phyloP scores from a whole-genome alignment of 1,140 invertebrate species.

The Glomeris maerens region DNA sequence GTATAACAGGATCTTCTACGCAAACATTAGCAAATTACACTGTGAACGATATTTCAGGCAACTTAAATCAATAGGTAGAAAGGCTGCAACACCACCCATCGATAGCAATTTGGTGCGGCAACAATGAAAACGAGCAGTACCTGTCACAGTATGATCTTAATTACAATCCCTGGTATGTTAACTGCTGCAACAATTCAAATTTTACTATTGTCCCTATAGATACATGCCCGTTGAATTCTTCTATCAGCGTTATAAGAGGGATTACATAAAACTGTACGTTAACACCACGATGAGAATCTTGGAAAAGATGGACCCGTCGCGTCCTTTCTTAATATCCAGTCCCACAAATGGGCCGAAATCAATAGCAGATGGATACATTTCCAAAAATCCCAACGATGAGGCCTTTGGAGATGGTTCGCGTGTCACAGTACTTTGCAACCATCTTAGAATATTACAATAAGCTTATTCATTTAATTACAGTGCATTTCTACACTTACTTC shows the following conservation, averaged over 20 bases:
- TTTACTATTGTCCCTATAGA: not conserved
- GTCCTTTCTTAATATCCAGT: conserved; percentile 69
- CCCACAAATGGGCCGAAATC: conserved; percentile 76
- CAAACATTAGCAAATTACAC: not conserved
- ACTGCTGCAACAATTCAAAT: not conserved
- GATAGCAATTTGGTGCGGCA: conserved; percentile 79
- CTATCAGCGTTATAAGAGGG: conserved; percentile 33
- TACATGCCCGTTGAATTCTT: not conserved
- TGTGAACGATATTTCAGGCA: too few relatives aligned
- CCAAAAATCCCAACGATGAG: conserved; percentile 56
- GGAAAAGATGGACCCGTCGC: conserved; percentile 40
- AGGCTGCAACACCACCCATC: conserved; percentile 78
- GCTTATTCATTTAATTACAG: conserved; percentile 33
- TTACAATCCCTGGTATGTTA: not conserved
- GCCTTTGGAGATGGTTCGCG: conserved; percentile 72
- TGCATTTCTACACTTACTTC: conserved; percentile 84
- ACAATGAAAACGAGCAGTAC: conserved; percentile 95
- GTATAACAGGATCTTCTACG: conserved; percentile 19
- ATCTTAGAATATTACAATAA: not conserved
- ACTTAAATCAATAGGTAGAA: conserved; percentile 41
- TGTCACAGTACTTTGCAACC: not conserved
- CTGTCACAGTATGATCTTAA: conserved; percentile 44
- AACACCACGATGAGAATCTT: conserved; percentile 56
- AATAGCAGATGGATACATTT: conserved; percentile 56
- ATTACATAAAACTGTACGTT: conserved; percentile 79